Base-by-base conservation (phyloP, 2,113 vertebrate species). In the Sterna hirundo region DNA sequence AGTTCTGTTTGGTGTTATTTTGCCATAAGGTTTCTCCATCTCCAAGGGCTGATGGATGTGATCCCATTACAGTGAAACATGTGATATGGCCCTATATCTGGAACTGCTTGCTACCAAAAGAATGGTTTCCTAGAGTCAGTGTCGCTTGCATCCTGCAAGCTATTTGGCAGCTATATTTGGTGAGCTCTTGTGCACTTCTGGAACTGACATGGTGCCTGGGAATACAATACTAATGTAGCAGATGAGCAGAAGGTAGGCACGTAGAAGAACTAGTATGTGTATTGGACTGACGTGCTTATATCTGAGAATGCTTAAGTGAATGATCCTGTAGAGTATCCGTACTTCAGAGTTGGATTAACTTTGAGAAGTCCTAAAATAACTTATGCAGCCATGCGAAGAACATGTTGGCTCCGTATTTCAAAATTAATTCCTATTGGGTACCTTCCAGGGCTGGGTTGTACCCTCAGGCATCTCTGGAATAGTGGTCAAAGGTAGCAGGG, bases 281-380 rank as follows among this genome's bases (percentile, higher is more conserved):
- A 6, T 76, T 86, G 75, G 32, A 32, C 49, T 58, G 54, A 51
- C 1, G 0, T 93, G 46, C 51, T 32, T 80, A 2, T 54, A 29
- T 64, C 40, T 2, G 7, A 54, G 86, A 91, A 58, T n/a, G 21
- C 84, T 69, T 47, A 65, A 65, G 66, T 84, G 91, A 86, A 89
- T 72, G 66, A 82, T 81, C 86, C 74, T 29, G 40, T 68, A 61
- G 88, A 89, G 34, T 82, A 74, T 83, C 86, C 4, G 0, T 94
- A 85, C 80, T 91, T 83, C 54, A 87, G 86, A 79, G 66, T 13
- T 94, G 83, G 83, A 80, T 94, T 94, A 89, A 82, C 70, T 89
- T 77, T 77, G 83, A 94, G 89, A 77, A 91, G 82, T 89, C 95
- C 70, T 74, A 96, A 97, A 97, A 96, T 97, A 97, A 90, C 91